Conservation (phyloP, 2,888 invertebrate genomes). For the Chymomyza caudatula region DNA sequence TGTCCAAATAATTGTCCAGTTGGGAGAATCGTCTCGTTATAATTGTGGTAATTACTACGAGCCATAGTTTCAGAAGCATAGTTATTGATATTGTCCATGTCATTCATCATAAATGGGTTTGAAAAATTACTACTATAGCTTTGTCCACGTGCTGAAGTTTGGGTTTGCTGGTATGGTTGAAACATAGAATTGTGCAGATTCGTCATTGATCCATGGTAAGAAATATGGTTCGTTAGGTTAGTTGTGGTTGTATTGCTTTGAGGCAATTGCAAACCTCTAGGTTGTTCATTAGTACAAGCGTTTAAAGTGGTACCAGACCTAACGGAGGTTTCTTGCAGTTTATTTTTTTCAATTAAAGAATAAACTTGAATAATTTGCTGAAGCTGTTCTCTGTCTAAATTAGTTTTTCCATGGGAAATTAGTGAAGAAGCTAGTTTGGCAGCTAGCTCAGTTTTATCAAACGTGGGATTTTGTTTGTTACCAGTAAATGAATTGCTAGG, state of each 20-base stretch:
- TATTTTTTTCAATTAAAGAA: slow-evolving; percentile 71
- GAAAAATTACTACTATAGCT: neutral
- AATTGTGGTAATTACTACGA: slow-evolving; percentile 18
- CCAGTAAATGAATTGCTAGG: neutral
- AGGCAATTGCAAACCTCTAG: neutral
- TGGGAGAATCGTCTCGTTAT: neutral
- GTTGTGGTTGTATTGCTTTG: neutral
- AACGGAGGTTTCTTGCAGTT: slow-evolving; percentile 34
- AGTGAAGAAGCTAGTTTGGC: slow-evolving; percentile 87
- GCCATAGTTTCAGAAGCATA: slow-evolving; percentile 37
- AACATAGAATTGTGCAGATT: neutral
- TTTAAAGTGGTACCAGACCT: neutral
- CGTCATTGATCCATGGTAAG: neutral
- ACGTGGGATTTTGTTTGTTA: neutral
- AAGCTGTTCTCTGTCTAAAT: slow-evolving; percentile 87
- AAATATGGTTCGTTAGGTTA: neutral
- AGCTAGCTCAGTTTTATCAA: slow-evolving; percentile 80
- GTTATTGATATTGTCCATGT: slow-evolving; percentile 28
- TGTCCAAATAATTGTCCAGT: neutral
- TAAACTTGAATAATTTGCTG: slow-evolving; percentile 88
- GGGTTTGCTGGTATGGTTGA: neutral
- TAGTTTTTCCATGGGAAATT: slow-evolving; percentile 89
- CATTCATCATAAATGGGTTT: slow-evolving; percentile 18
- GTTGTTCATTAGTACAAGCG: neutral
- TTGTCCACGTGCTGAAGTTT: neutral